phyloP scores from a whole-genome alignment of 2,113 vertebrate genomes.

The Meles meles region DNA sequence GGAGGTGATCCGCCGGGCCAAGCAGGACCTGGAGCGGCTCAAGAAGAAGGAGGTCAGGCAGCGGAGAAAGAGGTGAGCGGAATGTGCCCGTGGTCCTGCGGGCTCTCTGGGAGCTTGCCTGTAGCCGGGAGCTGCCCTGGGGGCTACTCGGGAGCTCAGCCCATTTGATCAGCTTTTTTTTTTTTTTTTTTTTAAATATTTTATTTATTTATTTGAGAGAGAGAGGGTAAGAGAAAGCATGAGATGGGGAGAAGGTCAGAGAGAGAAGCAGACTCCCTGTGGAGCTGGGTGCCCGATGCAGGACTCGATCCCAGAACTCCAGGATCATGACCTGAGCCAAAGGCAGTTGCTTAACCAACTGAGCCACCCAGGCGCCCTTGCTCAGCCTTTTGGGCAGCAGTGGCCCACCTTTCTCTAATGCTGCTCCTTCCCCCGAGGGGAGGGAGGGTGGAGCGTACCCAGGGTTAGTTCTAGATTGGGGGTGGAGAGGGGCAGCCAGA shows the following conservation, averaged over 20 bases:
- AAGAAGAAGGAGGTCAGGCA: slow-evolving; percentile 94
- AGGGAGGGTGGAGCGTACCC: fast-evolving
- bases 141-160: not conserved
- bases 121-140: not conserved
- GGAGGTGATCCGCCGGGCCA: slow-evolving; percentile 91
- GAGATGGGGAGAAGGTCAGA: no score
- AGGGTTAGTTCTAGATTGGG: not conserved
- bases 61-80: slow-evolving; percentile 88
- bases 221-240: no score
- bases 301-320: no score
- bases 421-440: fast-evolving
- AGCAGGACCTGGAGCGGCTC: slow-evolving; percentile 93
- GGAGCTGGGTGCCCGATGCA: no score
- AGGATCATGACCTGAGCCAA: no score
- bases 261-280: no score
- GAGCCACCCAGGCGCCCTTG: no score
- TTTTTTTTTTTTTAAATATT: no score
- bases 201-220: no score
- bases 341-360: no score
- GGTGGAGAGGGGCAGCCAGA: not conserved
- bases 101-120: no score
- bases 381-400: not conserved
- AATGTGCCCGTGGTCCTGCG: fast-evolving
- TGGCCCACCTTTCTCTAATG: fast-evolving
- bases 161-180: not conserved